Evolutionary conservation across 2,888 invertebrate species (phyloP), one percentile per base, ranked within the genome.

Genomic region (Eupithecia tripunctaria): DNA sequence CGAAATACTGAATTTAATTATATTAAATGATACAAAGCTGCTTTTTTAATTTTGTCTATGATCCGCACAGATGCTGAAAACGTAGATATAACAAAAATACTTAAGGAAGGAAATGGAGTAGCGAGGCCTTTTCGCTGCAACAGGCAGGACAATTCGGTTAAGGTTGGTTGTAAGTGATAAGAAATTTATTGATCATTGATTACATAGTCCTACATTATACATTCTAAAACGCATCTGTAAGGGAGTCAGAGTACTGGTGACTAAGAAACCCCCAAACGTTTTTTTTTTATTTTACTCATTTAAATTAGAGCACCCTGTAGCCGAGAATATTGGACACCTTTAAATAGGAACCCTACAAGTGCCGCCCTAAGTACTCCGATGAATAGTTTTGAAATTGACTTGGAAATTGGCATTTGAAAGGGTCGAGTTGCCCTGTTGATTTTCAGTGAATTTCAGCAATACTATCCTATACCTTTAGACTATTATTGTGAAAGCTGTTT

Each of bases 301-400:
- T 8, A 12, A 12, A 56, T 3, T 47, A 3, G 12, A 25, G 29
- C 18, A 29, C 29, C 60, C 60, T 60, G 8, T 60, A 60, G 56
- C n/a, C 15, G 56, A 36, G 56, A 51, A 47, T 51, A 67, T 60
- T 43, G 43, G n/a, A 68, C 51, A 70, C 70, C 59, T 65, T 59
- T 21, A 29, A 64, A 65, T 65, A 66, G 27, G 36, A 15, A 29
- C 63, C 51, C 41, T 29, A 41, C 38, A 65, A 70, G 59, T 65
- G 59, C 32, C 64, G 15, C 15, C 36, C 38, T 65, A 65, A 56
- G 67, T 67, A 47, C 27, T 41, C 21, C 65, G 18, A 41, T 70
- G 65, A 70, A 70, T 70, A 65, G 70, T 59, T 65, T 59, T 27
- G 65, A 70, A 70, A 65, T 70, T 59, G 65, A 70, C 70, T 65